Evolutionary conservation across 2,888 invertebrate species (phyloP), one percentile per base, ranked within the genome.

Genomic region (Agrotis ipsilon): DNA sequence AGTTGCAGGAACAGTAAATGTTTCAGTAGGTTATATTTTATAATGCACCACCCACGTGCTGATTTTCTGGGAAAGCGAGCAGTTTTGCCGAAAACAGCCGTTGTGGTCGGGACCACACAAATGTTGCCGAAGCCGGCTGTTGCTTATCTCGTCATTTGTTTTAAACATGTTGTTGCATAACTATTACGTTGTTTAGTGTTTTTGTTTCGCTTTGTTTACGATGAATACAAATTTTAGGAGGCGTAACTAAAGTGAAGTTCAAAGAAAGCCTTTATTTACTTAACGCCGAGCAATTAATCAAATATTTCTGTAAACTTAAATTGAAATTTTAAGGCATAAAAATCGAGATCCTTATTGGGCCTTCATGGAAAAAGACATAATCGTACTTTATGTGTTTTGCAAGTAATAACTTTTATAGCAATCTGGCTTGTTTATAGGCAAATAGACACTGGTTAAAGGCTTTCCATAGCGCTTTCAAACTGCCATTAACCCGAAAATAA

Each of bases 101-200:
- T 62, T 75, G 75, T 71, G 72, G 81, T 68, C 68, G 67, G 78
- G 87, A 88, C 89, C 89, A 86, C 90, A 90, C 89, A 89, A 86
- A 89, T 87, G 83, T 88, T 87, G 79, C 24, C 18, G 48, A 49
- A 19, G 75, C 66, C 69, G 72, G 73, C 82, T 87, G 83, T 83
- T 71, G 68, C 82, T 82, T 86, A 86, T 83, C 81, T 80, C 75
- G 78, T 81, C 82, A 61, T 72, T 72, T 78, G 52, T 69, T 78
- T 72, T 54, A 27, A 60, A 63, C 45, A 73, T 70, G 45, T 82
- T 74, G 63, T 82, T 74, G 63, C 59, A 43, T 46, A 66, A 66
- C 27, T 48, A 21, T 62, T 52, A 19, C 11, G 19, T 14, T 13
- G 21, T 46, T 58, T 64, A 19, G 16, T 49, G 39, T 46, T 21